phyloP scores from a whole-genome alignment of 2,113 vertebrate genomes.

The Lampris megalopsis region DNA sequence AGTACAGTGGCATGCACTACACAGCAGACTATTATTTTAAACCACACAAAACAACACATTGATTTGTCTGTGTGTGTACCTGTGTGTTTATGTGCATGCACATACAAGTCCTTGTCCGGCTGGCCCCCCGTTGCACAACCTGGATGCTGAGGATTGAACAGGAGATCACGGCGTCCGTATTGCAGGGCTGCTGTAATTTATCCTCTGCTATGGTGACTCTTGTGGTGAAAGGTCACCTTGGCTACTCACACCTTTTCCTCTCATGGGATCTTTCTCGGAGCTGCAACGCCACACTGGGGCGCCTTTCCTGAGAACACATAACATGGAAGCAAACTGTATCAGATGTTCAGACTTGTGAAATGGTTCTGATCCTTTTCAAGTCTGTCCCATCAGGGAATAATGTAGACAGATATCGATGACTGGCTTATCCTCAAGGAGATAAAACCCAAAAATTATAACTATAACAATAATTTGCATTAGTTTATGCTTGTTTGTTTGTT shows the following conservation, averaged over 20 bases:
- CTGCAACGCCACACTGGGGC: slow-evolving; percentile 44
- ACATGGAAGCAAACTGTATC: neutral
- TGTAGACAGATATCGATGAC: neutral
- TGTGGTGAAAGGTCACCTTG: slow-evolving; percentile 51
- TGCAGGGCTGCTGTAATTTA: slow-evolving; percentile 30
- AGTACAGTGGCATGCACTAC: too few relatives aligned
- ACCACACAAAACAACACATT: neutral
- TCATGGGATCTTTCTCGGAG: slow-evolving; percentile 52
- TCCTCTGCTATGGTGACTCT: slow-evolving; percentile 52
- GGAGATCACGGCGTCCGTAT: neutral
- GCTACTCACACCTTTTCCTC: slow-evolving; percentile 55
- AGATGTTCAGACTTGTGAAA: slow-evolving; percentile 6
- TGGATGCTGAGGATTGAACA: neutral
- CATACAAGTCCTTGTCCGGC: too few relatives aligned
- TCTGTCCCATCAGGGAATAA: neutral
- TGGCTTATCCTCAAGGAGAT: neutral
- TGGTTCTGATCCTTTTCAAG: slow-evolving; percentile 12
- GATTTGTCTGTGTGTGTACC: neutral
- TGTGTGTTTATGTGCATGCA: neutral
- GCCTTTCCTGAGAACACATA: too few relatives aligned
- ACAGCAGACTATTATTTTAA: too few relatives aligned
- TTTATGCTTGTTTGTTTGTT: too few relatives aligned
- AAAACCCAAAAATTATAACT: too few relatives aligned
- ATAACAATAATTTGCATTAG: too few relatives aligned
- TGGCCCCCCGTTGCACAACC: neutral